Conservation (phyloP, 2,113 vertebrate genomes). For the Uria aalge region DNA sequence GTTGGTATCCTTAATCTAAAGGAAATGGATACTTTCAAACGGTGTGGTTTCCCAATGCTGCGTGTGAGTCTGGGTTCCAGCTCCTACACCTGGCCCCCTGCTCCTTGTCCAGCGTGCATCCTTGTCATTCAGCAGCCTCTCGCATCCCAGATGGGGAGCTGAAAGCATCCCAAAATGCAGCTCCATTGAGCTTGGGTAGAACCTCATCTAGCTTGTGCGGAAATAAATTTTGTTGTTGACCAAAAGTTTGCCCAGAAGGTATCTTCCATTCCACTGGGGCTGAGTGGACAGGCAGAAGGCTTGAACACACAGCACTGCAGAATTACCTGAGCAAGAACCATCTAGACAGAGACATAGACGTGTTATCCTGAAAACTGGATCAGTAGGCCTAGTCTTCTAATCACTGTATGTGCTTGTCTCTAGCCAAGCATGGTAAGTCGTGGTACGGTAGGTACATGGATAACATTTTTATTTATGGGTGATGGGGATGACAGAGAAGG, state of each 20-base stretch:
- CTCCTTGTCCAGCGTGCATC: neutral
- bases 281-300: neutral
- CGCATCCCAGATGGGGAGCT: accelerated
- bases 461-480: neutral
- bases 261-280: neutral
- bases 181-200: neutral
- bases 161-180: neutral
- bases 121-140: neutral
- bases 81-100: accelerated
- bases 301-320: neutral
- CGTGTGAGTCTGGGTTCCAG: neutral
- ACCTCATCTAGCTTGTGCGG: neutral
- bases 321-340: neutral
- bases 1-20: neutral
- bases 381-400: neutral
- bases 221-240: neutral
- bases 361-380: neutral
- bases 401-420: neutral
- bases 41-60: neutral
- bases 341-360: accelerated
- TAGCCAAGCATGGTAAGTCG: neutral
- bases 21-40: neutral
- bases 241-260: neutral
- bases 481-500: neutral
- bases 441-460: neutral